These are phyloP conservation scores for Achatina immaculata DNA, from an alignment of 1,140 invertebrate genomes.

Conservation along the genomic window DNA sequence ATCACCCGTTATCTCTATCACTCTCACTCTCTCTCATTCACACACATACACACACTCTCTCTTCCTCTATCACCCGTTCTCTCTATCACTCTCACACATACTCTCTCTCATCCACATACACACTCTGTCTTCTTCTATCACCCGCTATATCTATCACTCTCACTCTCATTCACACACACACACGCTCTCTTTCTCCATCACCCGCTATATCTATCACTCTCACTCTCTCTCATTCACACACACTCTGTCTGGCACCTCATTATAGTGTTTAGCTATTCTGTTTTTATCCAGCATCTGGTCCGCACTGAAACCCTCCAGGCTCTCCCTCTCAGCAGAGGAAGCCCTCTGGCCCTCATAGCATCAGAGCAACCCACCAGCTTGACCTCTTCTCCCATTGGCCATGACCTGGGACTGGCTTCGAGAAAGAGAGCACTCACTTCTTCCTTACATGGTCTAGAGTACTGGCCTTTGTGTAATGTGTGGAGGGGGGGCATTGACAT, in stretches of 20 bases:
- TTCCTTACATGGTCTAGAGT: too few species aligned
- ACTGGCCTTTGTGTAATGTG: too few species aligned
- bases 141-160: not conserved
- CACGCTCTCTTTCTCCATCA: not conserved
- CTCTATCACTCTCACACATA: not conserved
- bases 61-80: not conserved
- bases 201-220: not conserved
- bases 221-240: too few species aligned
- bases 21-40: too few species aligned
- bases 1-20: too few species aligned
- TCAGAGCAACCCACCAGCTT: not conserved
- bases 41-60: not conserved
- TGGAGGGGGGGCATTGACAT: too few species aligned
- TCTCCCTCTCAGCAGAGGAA: too few species aligned
- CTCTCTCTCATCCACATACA: not conserved
- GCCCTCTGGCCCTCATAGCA: not conserved
- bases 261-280: not conserved
- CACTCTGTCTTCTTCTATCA: not conserved
- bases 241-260: not conserved
- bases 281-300: not conserved
- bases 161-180: not conserved
- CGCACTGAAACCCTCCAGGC: too few species aligned
- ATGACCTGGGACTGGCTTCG: too few species aligned
- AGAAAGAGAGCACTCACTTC: too few species aligned
- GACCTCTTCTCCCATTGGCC: too few species aligned